Conservation (phyloP, 2,113 vertebrate species). For the Gopherus evgoodei region DNA sequence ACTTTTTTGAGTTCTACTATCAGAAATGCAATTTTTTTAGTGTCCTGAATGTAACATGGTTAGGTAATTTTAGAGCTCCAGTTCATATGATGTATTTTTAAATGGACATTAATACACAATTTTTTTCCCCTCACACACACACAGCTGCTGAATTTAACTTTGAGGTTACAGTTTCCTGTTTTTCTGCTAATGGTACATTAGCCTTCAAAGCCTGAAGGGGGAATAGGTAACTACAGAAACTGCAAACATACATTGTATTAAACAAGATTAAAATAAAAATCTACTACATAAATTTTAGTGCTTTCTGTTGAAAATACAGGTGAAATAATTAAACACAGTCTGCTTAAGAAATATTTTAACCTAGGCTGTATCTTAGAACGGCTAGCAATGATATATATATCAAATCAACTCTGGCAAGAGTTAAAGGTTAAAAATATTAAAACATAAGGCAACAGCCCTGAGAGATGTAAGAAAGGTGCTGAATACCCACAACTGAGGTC, state of each 20-base stretch:
- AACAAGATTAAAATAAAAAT: conserved; percentile 68
- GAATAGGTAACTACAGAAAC: conserved; percentile 30
- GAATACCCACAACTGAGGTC: no score
- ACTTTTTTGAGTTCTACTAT: background rate
- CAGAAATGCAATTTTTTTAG: background rate
- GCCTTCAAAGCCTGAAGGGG: conserved; percentile 45
- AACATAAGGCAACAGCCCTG: no score
- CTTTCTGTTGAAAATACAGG: background rate
- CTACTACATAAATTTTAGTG: background rate
- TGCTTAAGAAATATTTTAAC: background rate
- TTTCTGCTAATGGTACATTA: conserved; percentile 10
- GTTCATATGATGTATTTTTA: background rate
- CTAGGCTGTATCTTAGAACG: background rate
- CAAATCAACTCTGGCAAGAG: no score
- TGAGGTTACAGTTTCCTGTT: background rate
- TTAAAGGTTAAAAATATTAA: no score
- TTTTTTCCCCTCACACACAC: background rate
- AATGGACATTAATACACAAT: background rate
- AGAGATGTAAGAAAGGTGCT: no score
- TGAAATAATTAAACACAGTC: background rate
- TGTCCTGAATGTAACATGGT: background rate
- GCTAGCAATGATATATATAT: background rate
- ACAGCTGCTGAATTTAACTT: background rate
- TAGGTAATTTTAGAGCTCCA: background rate
- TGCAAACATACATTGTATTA: conserved; percentile 42